Conservation (phyloP, 1,140 invertebrate genomes). For the Philopotamus ludificatus region DNA sequence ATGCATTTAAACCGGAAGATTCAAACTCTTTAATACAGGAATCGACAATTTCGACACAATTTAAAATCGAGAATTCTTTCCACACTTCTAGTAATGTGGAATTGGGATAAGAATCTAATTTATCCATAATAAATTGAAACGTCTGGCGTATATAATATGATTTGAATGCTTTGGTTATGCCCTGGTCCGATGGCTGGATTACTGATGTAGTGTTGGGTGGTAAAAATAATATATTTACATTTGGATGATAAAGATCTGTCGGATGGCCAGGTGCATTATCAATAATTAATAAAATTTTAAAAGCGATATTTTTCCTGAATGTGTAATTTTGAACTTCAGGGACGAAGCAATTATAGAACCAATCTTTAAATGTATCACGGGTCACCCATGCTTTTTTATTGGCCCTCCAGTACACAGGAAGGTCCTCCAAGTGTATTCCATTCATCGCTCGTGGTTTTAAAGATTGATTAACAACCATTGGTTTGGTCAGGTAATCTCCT, state of each 20-base stretch:
- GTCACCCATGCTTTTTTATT: too few species aligned
- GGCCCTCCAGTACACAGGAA: conserved; percentile 47
- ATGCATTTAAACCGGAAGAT: conserved; percentile 26
- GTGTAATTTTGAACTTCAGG: too few species aligned
- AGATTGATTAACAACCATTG: conserved; percentile 47
- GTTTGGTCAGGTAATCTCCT: conserved; percentile 9
- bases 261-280: conserved; percentile 48
- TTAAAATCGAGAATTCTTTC: too few species aligned
- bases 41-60: conserved; percentile 25
- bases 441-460: too few species aligned
- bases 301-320: too few species aligned
- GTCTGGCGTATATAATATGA: too few species aligned
- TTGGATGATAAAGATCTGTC: conserved; percentile 42
- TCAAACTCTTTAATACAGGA: conserved; percentile 18
- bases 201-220: too few species aligned
- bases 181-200: conserved; percentile 16
- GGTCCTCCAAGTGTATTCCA: conserved; percentile 42
- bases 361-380: background rate
- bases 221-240: conserved; percentile 48
- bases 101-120: conserved; percentile 12
- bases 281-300: too few species aligned
- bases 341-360: conserved; percentile 41
- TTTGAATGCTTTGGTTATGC: too few species aligned
- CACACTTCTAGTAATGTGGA: conserved; percentile 13
- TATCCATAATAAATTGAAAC: conserved; percentile 25